Conservation (phyloP, 2,888 invertebrate species). For the Meteorus colon region DNA sequence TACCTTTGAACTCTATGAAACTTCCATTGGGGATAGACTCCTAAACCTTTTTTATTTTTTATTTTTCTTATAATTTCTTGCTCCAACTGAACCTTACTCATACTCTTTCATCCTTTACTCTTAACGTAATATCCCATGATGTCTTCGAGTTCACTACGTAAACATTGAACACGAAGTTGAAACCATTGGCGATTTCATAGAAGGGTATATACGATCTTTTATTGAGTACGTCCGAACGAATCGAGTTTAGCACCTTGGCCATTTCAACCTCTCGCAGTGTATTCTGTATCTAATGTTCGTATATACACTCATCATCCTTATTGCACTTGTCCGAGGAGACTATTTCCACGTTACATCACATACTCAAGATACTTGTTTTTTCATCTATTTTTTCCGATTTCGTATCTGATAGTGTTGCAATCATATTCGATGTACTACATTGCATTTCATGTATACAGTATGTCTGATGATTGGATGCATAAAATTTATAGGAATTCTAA, state of each 20-base stretch:
- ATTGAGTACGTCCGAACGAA: not conserved
- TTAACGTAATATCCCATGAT: not conserved
- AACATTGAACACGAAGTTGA: too few species aligned
- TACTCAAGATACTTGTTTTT: too few species aligned
- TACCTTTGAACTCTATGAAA: conserved; percentile 55
- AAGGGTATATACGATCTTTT: not conserved
- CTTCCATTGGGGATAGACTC: conserved; percentile 52
- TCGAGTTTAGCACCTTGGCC: not conserved
- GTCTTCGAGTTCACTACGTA: too few species aligned
- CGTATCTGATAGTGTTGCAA: too few species aligned
- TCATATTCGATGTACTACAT: too few species aligned
- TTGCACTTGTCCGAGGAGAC: too few species aligned
- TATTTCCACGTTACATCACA: too few species aligned
- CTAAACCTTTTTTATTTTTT: conserved; percentile 14
- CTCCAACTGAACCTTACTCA: conserved; percentile 26
- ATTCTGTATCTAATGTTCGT: not conserved
- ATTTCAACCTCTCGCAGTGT: not conserved
- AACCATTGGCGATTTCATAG: too few species aligned
- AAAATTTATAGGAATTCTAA: too few species aligned
- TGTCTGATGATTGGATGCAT: too few species aligned
- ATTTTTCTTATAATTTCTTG: conserved; percentile 26
- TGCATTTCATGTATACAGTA: too few species aligned
- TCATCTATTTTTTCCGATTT: too few species aligned
- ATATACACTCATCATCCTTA: not conserved
- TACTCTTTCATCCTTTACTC: conserved; percentile 5